A percentile compares a stretch with the other conserved stretches of the same genome.
phyloP scores from a whole-genome alignment of 1,140 invertebrate species.

The Geopemphigus sp. region DNA sequence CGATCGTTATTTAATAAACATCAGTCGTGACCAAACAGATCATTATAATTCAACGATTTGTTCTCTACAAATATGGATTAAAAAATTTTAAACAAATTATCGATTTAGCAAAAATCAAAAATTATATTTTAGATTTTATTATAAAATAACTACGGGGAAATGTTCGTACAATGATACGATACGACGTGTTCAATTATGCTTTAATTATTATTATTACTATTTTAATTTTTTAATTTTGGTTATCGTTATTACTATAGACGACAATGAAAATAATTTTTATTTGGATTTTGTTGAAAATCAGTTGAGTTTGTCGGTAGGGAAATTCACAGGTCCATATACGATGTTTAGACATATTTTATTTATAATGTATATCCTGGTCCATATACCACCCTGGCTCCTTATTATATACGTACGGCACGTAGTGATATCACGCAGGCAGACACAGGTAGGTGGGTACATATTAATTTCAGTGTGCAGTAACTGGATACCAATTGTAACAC shows the following conservation, averaged over 20 bases:
- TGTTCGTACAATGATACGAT: no score
- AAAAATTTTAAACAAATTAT: no score
- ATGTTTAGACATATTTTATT: neutral
- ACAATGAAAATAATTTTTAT: no score
- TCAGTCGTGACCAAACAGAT: neutral
- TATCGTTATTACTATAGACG: no score
- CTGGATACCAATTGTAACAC: constrained; percentile 21
- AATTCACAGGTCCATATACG: neutral
- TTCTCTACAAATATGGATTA: neutral
- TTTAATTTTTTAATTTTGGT: no score
- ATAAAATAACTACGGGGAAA: no score
- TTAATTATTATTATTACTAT: no score
- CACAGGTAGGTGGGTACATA: constrained; percentile 13
- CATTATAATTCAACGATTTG: neutral
- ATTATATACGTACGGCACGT: neutral
- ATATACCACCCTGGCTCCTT: neutral
- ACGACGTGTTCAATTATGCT: no score
- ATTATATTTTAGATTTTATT: no score
- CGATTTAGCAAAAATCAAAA: no score
- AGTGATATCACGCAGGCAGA: neutral
- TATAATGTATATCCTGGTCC: constrained; percentile 14
- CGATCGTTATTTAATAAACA: neutral
- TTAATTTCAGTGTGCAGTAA: constrained; percentile 28
- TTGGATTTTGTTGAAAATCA: neutral
- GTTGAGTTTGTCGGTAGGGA: neutral